Conservation (phyloP, 2,797 vertebrate species). For the Natrix natrix region DNA sequence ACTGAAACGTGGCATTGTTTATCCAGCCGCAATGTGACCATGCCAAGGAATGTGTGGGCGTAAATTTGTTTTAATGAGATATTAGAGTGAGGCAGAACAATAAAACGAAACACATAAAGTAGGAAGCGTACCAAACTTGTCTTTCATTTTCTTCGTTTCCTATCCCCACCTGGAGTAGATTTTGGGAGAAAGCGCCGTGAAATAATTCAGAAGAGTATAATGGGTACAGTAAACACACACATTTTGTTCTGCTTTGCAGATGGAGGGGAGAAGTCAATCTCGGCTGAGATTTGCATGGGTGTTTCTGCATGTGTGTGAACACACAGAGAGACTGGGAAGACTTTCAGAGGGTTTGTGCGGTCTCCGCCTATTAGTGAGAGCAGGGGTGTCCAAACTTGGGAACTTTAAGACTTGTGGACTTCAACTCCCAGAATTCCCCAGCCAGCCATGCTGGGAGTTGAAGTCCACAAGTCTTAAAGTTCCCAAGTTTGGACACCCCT, state of each 20-base stretch:
- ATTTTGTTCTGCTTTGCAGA: not conserved
- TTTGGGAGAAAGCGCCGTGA: not conserved
- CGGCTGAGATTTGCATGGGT: not conserved
- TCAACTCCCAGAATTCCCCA: too few relatives aligned
- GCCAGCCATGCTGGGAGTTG: too few relatives aligned
- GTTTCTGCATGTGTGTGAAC: not conserved
- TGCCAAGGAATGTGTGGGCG: not conserved
- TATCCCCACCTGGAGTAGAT: not conserved
- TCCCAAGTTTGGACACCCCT: too few relatives aligned
- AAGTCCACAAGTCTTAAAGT: too few relatives aligned
- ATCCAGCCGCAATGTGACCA: too few relatives aligned
- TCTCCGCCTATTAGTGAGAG: not conserved
- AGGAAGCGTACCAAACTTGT: not conserved
- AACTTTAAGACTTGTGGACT: too few relatives aligned
- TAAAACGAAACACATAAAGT: not conserved
- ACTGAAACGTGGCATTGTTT: not conserved
- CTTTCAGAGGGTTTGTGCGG: not conserved
- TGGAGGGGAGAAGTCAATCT: not conserved
- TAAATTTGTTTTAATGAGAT: not conserved
- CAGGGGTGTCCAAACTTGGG: too few relatives aligned
- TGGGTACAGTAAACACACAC: too few relatives aligned
- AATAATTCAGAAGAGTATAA: not conserved
- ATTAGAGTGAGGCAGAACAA: not conserved
- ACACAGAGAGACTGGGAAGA: too few relatives aligned
- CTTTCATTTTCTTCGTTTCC: not conserved